These are phyloP conservation scores for Ceratina calcarata DNA, from an alignment of 1,140 invertebrate species.

Conservation along the genomic window DNA sequence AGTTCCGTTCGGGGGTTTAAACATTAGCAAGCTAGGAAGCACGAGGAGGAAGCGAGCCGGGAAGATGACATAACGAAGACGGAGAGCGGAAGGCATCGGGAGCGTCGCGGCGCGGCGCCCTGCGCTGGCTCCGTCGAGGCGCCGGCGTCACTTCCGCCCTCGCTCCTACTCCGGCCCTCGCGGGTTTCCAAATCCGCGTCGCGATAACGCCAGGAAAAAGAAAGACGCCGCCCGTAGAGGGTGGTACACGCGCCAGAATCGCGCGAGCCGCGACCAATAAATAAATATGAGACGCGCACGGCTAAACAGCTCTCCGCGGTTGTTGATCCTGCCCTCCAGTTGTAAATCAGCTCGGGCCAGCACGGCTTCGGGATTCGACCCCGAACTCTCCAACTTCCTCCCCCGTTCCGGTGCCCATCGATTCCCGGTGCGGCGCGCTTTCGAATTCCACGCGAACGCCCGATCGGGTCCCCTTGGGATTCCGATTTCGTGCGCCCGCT, in stretches of 20 bases:
- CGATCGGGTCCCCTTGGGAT: conserved; percentile 24
- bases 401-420: conserved; percentile 2
- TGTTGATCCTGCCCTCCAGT: conserved; percentile 72
- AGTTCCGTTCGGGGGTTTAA: background rate
- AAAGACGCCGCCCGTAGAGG: conserved; percentile 10
- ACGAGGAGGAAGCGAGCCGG: conserved; percentile 68
- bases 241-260: conserved; percentile 69
- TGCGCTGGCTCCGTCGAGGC: conserved; percentile 78
- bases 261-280: conserved; percentile 67
- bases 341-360: conserved; percentile 64
- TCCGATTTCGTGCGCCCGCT: conserved; percentile 28
- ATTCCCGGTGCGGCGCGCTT: conserved; percentile 3
- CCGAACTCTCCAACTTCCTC: background rate
- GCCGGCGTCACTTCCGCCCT: conserved; percentile 80
- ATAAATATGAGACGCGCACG: conserved; percentile 74
- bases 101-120: conserved; percentile 80
- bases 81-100: conserved; percentile 75
- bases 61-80: conserved; percentile 78
- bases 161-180: conserved; percentile 59
- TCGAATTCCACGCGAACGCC: conserved; percentile 43
- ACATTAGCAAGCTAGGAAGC: conserved; percentile 20
- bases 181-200: conserved; percentile 41
- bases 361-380: conserved; percentile 42
- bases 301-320: conserved; percentile 70
- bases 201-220: conserved; percentile 34